Evolutionary conservation across 1,140 invertebrate species (phyloP), one percentile per base, ranked within the genome.

Genomic region (Wiebesia pumilae): DNA sequence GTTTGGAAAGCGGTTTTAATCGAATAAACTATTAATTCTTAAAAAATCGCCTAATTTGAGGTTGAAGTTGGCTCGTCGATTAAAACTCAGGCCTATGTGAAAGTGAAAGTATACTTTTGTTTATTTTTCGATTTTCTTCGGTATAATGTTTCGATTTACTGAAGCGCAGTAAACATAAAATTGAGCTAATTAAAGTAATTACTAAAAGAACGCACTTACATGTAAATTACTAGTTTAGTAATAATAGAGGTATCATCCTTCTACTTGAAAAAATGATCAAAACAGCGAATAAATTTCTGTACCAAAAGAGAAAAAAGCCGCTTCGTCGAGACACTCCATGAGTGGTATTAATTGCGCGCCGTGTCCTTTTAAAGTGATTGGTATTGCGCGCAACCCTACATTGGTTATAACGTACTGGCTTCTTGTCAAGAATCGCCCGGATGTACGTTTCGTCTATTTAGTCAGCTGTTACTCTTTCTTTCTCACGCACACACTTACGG

Each of bases 401-500:
- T 27, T 62, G 24, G 58, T 62, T 62, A 7, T 62, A 62, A 27
- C 58, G 27, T 62, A 21, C 58, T 62, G 24, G 58, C 58, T 62
- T 62, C 58, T 24, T 62, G 58, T 62, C 58, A 27, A 62, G 33
- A 38, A 19, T 71, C 58, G 58, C 14, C 58, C 58, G 58, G 58
- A 62, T 62, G 58, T 75, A 35, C 38, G 38, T 38, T 40, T 33
- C 51, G 30, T 62, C 78, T 81, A 65, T 81, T 81, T 79, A 35
- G 77, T n/a, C 77, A 79, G 77, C 77, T 79, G 77, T n/a, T n/a
- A 62, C 58, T 62, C 58, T 24, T 62, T 54, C 3, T 24, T 62
- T 62, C 58, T 62, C 58, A 62, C 58, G 58, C 24, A 27, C 58
- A 62, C 58, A 4, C 27, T 21, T 58, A 24, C 24, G 7, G 3